Percentiles rank a stretch among this genome's conserved stretches.
phyloP scores from a whole-genome alignment of 1,140 invertebrate genomes.

The Neuroterus valhalla region DNA sequence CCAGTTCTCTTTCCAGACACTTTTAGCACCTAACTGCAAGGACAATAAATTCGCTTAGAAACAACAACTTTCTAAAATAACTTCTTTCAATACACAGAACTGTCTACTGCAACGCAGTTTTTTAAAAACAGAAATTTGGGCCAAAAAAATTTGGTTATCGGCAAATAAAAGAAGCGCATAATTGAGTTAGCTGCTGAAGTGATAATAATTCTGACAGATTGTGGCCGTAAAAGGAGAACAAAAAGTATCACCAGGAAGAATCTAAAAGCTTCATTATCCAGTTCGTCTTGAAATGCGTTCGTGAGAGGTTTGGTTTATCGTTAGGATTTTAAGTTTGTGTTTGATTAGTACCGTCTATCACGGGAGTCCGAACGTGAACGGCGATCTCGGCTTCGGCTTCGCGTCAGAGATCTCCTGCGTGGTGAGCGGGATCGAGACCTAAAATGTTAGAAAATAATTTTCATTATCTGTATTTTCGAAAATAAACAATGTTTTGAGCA shows the following conservation, averaged over 20 bases:
- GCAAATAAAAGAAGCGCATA: too few species aligned
- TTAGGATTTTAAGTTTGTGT: background rate
- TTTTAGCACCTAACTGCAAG: constrained; percentile 66
- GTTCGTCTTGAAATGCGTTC: too few species aligned
- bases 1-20: constrained; percentile 47
- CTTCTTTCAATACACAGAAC: too few species aligned
- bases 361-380: constrained; percentile 74
- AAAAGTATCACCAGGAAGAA: too few species aligned
- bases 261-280: too few species aligned
- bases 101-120: too few species aligned
- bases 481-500: constrained; percentile 40
- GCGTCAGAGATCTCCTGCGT: constrained; percentile 68
- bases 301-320: too few species aligned
- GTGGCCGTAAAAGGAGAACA: too few species aligned
- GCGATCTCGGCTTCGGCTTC: constrained; percentile 72
- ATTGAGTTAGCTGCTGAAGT: too few species aligned
- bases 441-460: constrained; percentile 62
- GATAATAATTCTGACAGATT: too few species aligned
- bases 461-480: constrained; percentile 43
- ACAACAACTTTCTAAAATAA: background rate
- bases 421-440: constrained; percentile 73
- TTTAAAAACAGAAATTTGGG: too few species aligned
- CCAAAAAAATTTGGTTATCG: too few species aligned
- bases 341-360: constrained; percentile 72
- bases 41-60: background rate